Conservation (phyloP, 2,797 vertebrate species). For the Ptychadena robeensis region DNA sequence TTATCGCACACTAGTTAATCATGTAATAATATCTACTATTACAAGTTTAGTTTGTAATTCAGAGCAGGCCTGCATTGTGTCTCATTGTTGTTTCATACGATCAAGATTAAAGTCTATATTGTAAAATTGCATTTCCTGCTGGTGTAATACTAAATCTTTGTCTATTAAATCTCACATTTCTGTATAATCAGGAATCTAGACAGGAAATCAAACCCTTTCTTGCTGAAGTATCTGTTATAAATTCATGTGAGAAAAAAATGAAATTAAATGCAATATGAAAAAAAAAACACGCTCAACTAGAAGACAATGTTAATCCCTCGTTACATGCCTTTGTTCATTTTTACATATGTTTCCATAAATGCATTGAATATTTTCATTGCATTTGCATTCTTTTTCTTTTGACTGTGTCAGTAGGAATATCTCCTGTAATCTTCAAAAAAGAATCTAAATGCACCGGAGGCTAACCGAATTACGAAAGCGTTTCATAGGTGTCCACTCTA, state of each 20-base stretch:
- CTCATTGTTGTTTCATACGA: conserved; percentile 39
- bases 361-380: neutral
- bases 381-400: neutral
- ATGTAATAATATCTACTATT: conserved; percentile 48
- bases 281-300: neutral
- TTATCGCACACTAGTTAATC: conserved; percentile 49
- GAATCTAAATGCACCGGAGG: too few species aligned
- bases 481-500: too few species aligned
- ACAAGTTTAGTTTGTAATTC: conserved; percentile 55
- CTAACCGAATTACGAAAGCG: too few species aligned
- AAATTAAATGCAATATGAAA: conserved; percentile 23
- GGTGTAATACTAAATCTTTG: conserved; percentile 51
- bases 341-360: neutral
- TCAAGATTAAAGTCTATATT: conserved; percentile 52
- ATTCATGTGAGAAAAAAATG: conserved; percentile 12
- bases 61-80: conserved; percentile 41
- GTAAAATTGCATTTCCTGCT: conserved; percentile 51
- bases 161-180: conserved; percentile 58
- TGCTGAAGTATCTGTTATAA: conserved; percentile 44
- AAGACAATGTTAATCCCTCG: neutral
- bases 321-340: neutral
- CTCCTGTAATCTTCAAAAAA: too few species aligned
- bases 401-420: neutral
- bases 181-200: conserved; percentile 57
- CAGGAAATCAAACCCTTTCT: conserved; percentile 54